These are phyloP conservation scores for Cynopterus brachyotis DNA, from an alignment of 2,113 vertebrate species.

Conservation along the genomic window DNA sequence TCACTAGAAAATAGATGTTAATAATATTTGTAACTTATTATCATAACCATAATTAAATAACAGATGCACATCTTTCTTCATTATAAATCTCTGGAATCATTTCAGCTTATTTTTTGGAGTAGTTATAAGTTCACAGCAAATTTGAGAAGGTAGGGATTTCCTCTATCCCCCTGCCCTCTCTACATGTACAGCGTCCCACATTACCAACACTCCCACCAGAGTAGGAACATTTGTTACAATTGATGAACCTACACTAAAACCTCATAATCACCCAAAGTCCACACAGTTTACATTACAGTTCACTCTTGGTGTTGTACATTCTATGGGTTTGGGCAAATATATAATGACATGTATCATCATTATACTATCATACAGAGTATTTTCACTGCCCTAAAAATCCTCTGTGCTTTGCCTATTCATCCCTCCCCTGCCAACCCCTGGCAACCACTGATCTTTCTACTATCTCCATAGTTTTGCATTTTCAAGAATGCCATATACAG, in stretches of 20 bases:
- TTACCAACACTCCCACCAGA: background rate
- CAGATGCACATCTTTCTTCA: background rate
- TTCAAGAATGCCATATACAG: background rate
- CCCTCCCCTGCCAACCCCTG: background rate
- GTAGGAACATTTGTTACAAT: background rate
- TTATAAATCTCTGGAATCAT: slow-evolving; percentile 14
- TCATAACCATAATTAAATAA: background rate
- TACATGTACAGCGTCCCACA: background rate
- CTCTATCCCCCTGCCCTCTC: background rate
- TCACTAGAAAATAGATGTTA: background rate
- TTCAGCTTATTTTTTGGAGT: background rate
- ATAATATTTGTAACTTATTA: background rate
- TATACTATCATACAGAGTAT: background rate
- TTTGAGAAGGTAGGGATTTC: background rate
- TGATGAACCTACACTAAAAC: background rate
- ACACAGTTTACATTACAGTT: background rate
- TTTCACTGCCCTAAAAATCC: background rate
- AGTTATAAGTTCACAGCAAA: background rate
- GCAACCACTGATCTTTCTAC: background rate
- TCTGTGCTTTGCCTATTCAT: background rate
- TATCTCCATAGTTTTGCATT: background rate
- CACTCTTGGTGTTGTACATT: background rate
- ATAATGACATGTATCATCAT: background rate
- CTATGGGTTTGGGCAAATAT: background rate
- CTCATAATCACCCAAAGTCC: background rate